phyloP scores from a whole-genome alignment of 35 echinoderm and acorn worm genomes.

The Stichopus chloronotus region DNA sequence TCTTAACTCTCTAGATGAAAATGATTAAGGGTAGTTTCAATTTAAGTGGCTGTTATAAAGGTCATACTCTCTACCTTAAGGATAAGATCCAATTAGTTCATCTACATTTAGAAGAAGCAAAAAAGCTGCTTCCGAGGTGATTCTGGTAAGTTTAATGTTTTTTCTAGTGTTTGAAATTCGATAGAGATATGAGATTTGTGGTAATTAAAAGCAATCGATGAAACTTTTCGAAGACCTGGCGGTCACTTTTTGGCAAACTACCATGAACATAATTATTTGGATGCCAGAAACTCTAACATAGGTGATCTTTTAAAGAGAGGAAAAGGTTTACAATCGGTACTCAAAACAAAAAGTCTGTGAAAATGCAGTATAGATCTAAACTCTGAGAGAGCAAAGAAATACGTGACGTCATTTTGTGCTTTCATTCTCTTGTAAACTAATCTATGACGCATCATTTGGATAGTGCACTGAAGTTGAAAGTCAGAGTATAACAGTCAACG shows the following conservation, averaged over 20 bases:
- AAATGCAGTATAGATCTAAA: too few species aligned
- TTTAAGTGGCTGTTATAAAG: background rate
- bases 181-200: slow-evolving; percentile 31
- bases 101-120: background rate
- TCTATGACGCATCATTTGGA: too few species aligned
- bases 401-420: too few species aligned
- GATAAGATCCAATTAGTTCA: slow-evolving; percentile 7
- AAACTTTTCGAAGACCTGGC: background rate
- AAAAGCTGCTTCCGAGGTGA: background rate
- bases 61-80: slow-evolving; percentile 11
- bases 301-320: too few species aligned
- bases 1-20: background rate
- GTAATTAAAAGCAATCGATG: slow-evolving; percentile 1
- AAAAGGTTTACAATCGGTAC: too few species aligned
- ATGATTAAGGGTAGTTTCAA: slow-evolving; percentile 30
- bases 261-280: too few species aligned
- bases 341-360: too few species aligned
- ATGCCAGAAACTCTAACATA: too few species aligned
- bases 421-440: too few species aligned
- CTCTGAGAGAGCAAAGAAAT: too few species aligned
- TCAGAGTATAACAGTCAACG: too few species aligned
- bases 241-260: background rate
- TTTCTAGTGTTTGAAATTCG: slow-evolving; percentile 2
- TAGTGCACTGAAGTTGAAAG: too few species aligned
- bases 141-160: slow-evolving; percentile 29